Conservation (phyloP, 2,113 vertebrate species). For the Alces alces region DNA sequence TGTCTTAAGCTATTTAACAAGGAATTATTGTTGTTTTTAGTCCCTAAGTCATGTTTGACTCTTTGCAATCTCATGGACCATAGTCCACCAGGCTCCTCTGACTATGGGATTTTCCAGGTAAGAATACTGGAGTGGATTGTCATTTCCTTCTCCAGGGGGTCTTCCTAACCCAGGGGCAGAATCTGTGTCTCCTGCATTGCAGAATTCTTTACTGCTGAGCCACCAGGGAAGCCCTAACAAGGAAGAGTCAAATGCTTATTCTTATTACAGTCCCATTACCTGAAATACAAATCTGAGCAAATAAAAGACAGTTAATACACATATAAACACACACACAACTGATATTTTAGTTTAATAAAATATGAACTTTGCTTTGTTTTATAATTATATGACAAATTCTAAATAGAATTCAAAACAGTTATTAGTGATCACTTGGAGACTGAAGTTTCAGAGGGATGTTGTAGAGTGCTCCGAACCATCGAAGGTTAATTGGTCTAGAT, state of each 20-base stretch:
- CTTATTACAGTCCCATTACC: not conserved
- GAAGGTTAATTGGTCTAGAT: not conserved
- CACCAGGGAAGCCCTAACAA: not conserved
- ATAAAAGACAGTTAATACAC: not conserved
- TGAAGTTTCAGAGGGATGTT: not conserved
- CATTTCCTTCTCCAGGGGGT: not conserved
- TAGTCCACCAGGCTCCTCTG: not conserved
- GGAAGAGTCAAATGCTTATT: not conserved
- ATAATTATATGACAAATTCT: not conserved
- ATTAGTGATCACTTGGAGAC: not conserved
- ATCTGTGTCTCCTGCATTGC: not conserved
- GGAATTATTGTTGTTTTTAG: not conserved
- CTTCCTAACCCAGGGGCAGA: not conserved
- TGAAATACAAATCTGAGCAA: constrained; percentile 1
- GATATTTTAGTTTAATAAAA: not conserved
- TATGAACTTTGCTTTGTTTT: not conserved
- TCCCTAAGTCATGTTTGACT: not conserved
- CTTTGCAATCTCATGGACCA: not conserved
- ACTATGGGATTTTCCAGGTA: not conserved
- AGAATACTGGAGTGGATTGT: not conserved
- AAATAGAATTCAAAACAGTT: not conserved
- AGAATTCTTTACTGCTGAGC: not conserved
- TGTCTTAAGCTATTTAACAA: not conserved
- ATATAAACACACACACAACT: not conserved
- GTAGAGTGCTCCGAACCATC: not conserved